A percentile compares a stretch with the other conserved stretches of the same genome.
Conservation (phyloP, 2,888 invertebrate species). For the Dryadula phaetusa region DNA sequence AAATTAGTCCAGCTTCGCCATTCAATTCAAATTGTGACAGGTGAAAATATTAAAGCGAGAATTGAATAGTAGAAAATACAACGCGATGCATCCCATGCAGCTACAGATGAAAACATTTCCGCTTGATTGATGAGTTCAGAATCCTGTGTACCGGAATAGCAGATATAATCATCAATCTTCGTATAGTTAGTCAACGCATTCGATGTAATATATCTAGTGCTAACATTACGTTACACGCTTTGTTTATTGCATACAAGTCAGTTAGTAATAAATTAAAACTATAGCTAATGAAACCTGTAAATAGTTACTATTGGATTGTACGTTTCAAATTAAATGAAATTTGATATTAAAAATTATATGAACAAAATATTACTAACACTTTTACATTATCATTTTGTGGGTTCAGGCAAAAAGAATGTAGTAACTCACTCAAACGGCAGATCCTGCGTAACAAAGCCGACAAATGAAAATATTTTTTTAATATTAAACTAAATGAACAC, state of each 20-base stretch:
- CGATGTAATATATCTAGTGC: slow-evolving; percentile 26
- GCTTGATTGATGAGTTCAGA: slow-evolving; percentile 41
- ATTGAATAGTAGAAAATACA: slow-evolving; percentile 21
- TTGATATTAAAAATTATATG: not conserved
- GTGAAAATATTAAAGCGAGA: slow-evolving; percentile 28
- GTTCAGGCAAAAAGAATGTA: no score
- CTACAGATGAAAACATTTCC: slow-evolving; percentile 40
- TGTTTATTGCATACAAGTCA: slow-evolving; percentile 20
- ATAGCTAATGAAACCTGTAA: not conserved
- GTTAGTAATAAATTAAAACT: slow-evolving; percentile 6
- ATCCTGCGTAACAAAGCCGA: no score
- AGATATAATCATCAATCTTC: slow-evolving; percentile 40
- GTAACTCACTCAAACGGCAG: no score
- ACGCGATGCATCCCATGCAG: slow-evolving; percentile 30
- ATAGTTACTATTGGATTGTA: not conserved
- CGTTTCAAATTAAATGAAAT: not conserved
- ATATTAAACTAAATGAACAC: no score
- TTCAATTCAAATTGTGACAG: slow-evolving; percentile 31
- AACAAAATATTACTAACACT: slow-evolving; percentile 2
- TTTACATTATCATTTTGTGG: no score
- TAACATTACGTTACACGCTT: slow-evolving; percentile 24
- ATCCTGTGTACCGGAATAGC: slow-evolving; percentile 27
- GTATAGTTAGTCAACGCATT: slow-evolving; percentile 31
- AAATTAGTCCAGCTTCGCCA: slow-evolving; percentile 28
- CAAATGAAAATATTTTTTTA: no score